Base-by-base conservation (phyloP, 2,888 invertebrate genomes). In the Xestia xanthographa region DNA sequence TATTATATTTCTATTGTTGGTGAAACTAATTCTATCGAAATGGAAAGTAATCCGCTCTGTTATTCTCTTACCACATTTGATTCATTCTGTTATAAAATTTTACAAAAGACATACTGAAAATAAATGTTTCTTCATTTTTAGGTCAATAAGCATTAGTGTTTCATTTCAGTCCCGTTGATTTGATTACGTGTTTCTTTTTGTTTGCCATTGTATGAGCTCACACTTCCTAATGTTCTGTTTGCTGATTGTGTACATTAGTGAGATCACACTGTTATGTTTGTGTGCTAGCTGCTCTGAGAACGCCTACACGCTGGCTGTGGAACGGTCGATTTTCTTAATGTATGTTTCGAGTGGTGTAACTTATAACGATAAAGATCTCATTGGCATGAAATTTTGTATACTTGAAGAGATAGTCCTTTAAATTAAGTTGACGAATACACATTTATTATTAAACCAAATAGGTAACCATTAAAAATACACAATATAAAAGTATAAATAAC, bases 91-190 rank as follows among this genome's bases (percentile, higher is more conserved):
- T 96, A 95, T 94, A 94, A 94, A 96, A 96, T 96, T 96, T 96
- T 96, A 97, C 97, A 97, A 97, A 97, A 97, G 97, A 97, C 97
- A 97, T 96, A 96, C 96, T 95, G 96, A 96, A 97, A 97, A 97
- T 97, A 97, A 97, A 97, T 97, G 97, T 97, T 97, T 97, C 97
- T 97, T 97, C 97, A 97, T 97, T 97, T 97, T 97, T 97, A 97
- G 97, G 97, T 97, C 97, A 97, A 97, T 97, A 97, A 97, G 95
- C 92, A 96, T 95, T 93, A 87, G 95, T 96, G 95, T 97, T 97
- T 97, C 92, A 96, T 96, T 97, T 96, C 73, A 63, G 60, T 26
- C 79, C 85, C 43, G 71, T 77, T 82, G 69, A 71, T 68, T 84
- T 85, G 48, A 58, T 72, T 67, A 72, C 45, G 45, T 68, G 85